phyloP scores from a whole-genome alignment of 2,113 vertebrate genomes.

The Catharus fuscescens region DNA sequence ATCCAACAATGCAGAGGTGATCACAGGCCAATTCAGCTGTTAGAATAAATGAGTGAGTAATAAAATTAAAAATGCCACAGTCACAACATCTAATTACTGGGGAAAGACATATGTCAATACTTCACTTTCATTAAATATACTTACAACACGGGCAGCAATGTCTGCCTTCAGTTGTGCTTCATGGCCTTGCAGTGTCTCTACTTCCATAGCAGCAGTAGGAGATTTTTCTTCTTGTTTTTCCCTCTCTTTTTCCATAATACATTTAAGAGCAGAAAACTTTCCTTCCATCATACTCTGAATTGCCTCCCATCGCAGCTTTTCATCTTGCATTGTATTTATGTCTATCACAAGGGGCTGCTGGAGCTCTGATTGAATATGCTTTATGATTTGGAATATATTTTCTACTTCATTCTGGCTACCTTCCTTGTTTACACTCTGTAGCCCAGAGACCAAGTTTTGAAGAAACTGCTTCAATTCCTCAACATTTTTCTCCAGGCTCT shows the following conservation, averaged over 20 bases:
- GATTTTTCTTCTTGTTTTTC: background rate
- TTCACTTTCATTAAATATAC: conserved; percentile 50
- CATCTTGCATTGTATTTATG: conserved; percentile 62
- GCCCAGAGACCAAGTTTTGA: conserved; percentile 66
- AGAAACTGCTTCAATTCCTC: conserved; percentile 64
- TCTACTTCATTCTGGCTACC: conserved; percentile 71
- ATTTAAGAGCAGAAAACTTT: conserved; percentile 70
- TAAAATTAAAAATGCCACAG: background rate
- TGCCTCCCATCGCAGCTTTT: conserved; percentile 73
- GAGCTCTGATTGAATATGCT: conserved; percentile 70
- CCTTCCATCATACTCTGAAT: conserved; percentile 77
- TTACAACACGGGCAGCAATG: conserved; percentile 81
- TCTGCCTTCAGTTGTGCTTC: conserved; percentile 68
- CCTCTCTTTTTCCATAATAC: conserved; percentile 51
- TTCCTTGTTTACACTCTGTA: conserved; percentile 69
- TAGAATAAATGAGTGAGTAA: background rate
- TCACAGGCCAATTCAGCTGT: background rate
- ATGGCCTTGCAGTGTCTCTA: conserved; percentile 53
- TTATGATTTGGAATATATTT: conserved; percentile 67
- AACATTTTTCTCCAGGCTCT: conserved; percentile 62
- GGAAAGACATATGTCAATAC: background rate
- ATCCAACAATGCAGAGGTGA: background rate
- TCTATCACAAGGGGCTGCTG: conserved; percentile 66
- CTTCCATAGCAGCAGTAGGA: background rate
- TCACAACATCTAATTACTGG: background rate